These are phyloP conservation scores for Ctenopoma kingsleyae DNA, from an alignment of 2,797 vertebrate species.

Conservation along the genomic window DNA sequence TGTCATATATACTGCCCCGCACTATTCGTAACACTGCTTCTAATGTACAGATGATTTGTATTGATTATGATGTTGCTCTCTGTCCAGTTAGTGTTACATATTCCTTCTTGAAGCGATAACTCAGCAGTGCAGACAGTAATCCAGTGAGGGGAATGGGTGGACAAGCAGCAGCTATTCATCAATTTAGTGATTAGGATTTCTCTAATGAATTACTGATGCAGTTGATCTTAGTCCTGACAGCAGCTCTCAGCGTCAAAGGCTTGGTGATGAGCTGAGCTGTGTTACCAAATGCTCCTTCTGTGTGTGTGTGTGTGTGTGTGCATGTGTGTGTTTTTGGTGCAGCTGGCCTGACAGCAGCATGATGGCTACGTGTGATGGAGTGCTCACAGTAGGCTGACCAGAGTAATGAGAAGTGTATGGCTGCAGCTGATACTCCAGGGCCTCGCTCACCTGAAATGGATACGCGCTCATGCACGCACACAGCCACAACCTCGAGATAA, in stretches of 20 bases:
- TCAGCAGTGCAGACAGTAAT: conserved; percentile 24
- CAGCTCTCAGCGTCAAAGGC: conserved; percentile 21
- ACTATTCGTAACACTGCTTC: conserved; percentile 3
- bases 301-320: conserved; percentile 27
- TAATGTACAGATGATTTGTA: conserved; percentile 34
- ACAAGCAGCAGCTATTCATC: conserved; percentile 38
- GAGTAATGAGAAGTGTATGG: conserved; percentile 71
- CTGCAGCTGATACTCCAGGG: conserved; percentile 64
- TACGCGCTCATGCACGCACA: conserved; percentile 35
- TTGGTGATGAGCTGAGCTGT: conserved; percentile 47
- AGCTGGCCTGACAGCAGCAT: conserved; percentile 58
- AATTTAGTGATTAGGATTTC: conserved; percentile 52
- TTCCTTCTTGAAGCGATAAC: conserved; percentile 32
- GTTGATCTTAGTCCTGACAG: conserved; percentile 46
- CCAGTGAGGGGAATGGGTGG: conserved; percentile 17
- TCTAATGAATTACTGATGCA: conserved; percentile 46
- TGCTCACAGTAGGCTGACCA: conserved; percentile 70
- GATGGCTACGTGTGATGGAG: conserved; percentile 70
- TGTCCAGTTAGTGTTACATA: conserved; percentile 33
- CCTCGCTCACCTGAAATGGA: conserved; percentile 63
- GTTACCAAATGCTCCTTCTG: conserved; percentile 14
- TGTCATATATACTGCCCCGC: conserved; percentile 10
- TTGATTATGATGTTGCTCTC: conserved; percentile 24
- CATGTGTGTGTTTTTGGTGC: conserved; percentile 32
- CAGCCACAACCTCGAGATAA: conserved; percentile 43